These are phyloP conservation scores for Pyrocephalus nanus DNA, from an alignment of 2,797 vertebrate genomes.

Conservation along the genomic window DNA sequence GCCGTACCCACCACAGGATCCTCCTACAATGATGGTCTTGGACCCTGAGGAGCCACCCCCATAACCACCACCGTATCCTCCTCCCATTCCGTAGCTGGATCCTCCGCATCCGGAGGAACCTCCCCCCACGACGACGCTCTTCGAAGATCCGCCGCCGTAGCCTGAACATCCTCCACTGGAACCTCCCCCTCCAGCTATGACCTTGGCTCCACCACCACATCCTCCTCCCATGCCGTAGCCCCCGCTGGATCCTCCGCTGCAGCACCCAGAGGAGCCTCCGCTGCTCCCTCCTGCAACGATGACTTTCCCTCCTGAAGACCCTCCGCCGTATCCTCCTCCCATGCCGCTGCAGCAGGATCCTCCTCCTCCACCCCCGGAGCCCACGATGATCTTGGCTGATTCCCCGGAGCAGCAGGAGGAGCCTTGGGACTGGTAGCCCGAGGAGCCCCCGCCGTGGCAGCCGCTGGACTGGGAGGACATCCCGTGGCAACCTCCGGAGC, in stretches of 20 bases:
- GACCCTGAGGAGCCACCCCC: background rate
- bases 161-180: background rate
- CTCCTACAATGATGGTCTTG: background rate
- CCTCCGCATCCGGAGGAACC: background rate
- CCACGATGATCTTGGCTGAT: background rate
- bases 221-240: fast-evolving
- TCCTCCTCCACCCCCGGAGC: background rate
- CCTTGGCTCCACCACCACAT: fast-evolving
- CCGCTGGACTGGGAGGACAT: background rate
- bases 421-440: background rate
- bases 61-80: background rate
- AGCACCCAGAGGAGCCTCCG: background rate
- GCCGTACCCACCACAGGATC: fast-evolving
- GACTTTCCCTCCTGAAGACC: background rate
- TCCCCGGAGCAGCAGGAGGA: background rate
- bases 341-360: background rate
- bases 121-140: fast-evolving
- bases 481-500: background rate
- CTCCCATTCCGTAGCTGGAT: background rate
- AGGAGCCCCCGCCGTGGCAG: background rate
- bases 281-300: background rate
- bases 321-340: background rate
- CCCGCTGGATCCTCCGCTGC: background rate
- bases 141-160: fast-evolving
- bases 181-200: fast-evolving